Evolutionary conservation across 2,113 vertebrate genomes (phyloP), one percentile per base, ranked within the genome.

Genomic region (Rhagologus leucostigma): DNA sequence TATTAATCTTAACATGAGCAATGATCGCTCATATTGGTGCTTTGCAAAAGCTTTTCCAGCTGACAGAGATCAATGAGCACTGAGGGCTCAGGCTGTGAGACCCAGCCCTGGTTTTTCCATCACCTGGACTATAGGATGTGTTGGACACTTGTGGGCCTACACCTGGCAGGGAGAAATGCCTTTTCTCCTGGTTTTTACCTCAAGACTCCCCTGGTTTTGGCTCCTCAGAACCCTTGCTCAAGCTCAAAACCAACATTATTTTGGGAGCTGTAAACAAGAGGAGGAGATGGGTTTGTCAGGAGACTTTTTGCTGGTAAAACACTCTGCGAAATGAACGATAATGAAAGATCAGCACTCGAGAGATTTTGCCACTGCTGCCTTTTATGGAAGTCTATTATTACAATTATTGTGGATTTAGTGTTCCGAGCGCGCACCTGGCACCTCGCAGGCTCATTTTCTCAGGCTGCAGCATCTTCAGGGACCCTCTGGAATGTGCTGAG

Each of bases 1-100:
- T 92, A 96, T 96, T 94, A 93, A 95, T 96, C 91, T 95, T 57
- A 53, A 75, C 27, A 8, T 86, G 88, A 96, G 88, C 39, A 39
- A 87, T 20, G 84, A 82, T 29, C 1, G 15, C 33, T 93, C 94
- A n/a, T 4, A 55, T 7, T 39, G 75, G 69, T 15, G 64, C 75
- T 46, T 75, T 33, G 50, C 68, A 92, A 86, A 95, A 87, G 86
- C 94, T 96, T 88, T 78, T 86, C 62, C 77, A 71, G 20, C 86
- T 89, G 90, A 75, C 91, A 84, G 2, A 84, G 90, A 90, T 68
- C 87, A 71, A 71, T 4, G 71, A 84, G 69, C 53, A 8, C 47
- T 2, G 32, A 67, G 50, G 52, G 23, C 64, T 55, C 39, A 0
- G 63, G 47, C 1, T 63, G 59, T 24, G 57, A 27, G n/a, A 41